phyloP scores from a whole-genome alignment of 2,888 invertebrate species.

The Julus scandinavius region DNA sequence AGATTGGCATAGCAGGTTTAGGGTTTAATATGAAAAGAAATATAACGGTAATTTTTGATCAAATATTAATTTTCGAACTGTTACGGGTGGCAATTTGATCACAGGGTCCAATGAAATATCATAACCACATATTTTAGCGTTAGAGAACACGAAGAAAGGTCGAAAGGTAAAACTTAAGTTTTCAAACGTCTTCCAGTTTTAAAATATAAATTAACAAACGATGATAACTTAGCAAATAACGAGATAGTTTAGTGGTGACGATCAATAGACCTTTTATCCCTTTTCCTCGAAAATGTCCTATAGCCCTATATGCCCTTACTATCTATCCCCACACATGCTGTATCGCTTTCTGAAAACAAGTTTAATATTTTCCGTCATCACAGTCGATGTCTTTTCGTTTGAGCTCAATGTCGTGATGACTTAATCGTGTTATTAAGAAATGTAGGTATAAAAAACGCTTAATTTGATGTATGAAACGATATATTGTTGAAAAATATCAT shows the following conservation, averaged over 20 bases:
- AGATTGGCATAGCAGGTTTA: no score
- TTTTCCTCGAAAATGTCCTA: no score
- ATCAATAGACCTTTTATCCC: background rate
- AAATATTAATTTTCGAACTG: background rate
- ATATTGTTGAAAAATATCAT: constrained; percentile 46
- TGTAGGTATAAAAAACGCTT: constrained; percentile 44
- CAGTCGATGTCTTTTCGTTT: background rate
- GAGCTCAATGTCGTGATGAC: constrained; percentile 5
- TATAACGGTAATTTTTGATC: no score
- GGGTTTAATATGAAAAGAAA: no score
- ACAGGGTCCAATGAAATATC: constrained; percentile 22
- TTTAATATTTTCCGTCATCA: constrained; percentile 31
- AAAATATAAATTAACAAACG: background rate
- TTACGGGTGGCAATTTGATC: background rate
- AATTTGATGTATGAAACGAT: constrained; percentile 39
- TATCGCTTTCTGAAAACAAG: background rate
- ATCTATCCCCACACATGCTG: background rate
- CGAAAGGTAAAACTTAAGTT: background rate
- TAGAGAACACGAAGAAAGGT: background rate
- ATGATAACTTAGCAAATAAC: background rate
- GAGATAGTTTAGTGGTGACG: background rate
- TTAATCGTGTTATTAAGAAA: constrained; percentile 21
- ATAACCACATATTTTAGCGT: background rate
- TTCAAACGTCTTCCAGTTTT: background rate
- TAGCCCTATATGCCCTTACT: no score